Evolutionary conservation across 2,113 vertebrate species (phyloP), one percentile per base, ranked within the genome.

Genomic region (Triplophysa dalaica): DNA sequence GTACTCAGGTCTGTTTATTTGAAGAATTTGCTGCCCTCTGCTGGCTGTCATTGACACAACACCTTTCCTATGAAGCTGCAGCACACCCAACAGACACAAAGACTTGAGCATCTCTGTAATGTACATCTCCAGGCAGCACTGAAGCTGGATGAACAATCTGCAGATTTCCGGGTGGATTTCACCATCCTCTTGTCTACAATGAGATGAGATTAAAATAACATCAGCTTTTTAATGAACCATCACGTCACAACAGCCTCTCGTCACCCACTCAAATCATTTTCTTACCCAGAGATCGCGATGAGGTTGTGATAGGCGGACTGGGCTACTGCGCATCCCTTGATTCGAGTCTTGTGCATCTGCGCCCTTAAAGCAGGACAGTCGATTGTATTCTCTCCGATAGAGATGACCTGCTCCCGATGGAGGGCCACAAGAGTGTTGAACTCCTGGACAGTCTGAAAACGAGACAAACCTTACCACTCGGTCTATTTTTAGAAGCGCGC

Each of bases 101-200:
- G 97, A 98, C 85, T 99, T 99, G 0, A 99, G 94, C 97, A 99
- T 99, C 93, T 99, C 97, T 26, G 96, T 95, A 50, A 97, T 94
- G 83, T 98, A 98, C 97, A 99, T 99, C 94, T 99, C 97, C 90
- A 99, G 92, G 89, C 97, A 98, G 88, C 97, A 98, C 83, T 99
- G 97, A 81, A 99, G 91, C 93, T 99, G 97, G 88, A 99, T 98
- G 83, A 97, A 99, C 79, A 99, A 91, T 73, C 97, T 93, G 83
- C 96, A 98, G 87, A 98, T 97, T 93, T 98, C 97, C 75, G 96
- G 96, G 78, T 97, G 95, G 88, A 98, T 97, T 87, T 99, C 96
- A 79, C 95, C 97, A 86, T 98, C 96, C 93, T 98, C 97, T 48
- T 94, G 95, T 69, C 97, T 99, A 89, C 17, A 90, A 80, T 8